phyloP scores from a whole-genome alignment of 2,113 vertebrate species.

The Solenodon paradoxus region DNA sequence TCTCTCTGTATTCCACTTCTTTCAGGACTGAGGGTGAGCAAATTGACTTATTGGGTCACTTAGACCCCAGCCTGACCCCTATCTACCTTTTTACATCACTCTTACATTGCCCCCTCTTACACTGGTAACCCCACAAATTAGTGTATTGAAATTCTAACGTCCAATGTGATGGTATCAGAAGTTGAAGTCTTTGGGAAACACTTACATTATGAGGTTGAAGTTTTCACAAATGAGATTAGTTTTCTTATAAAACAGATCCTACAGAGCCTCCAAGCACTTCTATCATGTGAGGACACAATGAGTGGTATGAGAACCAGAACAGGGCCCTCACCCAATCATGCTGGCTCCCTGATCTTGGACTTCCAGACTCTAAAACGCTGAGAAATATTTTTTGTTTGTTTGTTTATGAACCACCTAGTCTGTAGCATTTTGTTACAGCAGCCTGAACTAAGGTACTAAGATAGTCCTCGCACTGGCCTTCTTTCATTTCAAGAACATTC shows the following conservation, averaged over 20 bases:
- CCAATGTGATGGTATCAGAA: not conserved
- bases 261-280: not conserved
- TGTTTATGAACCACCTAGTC: not conserved
- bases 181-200: not conserved
- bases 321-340: not conserved
- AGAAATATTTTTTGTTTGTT: not conserved
- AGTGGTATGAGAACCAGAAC: not conserved
- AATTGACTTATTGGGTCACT: not conserved
- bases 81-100: not conserved
- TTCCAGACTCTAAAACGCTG: not conserved
- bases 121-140: not conserved
- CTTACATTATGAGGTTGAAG: not conserved
- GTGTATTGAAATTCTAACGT: not conserved
- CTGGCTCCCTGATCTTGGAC: not conserved
- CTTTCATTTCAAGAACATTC: not conserved
- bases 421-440: not conserved
- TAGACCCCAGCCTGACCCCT: not conserved
- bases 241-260: not conserved
- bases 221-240: not conserved
- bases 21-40: not conserved
- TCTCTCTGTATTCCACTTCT: not conserved
- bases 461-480: not conserved
- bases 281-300: not conserved
- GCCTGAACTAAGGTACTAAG: not conserved
- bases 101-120: not conserved